phyloP scores from a whole-genome alignment of 2,888 invertebrate genomes.

The Archaeoteleia sp. region DNA sequence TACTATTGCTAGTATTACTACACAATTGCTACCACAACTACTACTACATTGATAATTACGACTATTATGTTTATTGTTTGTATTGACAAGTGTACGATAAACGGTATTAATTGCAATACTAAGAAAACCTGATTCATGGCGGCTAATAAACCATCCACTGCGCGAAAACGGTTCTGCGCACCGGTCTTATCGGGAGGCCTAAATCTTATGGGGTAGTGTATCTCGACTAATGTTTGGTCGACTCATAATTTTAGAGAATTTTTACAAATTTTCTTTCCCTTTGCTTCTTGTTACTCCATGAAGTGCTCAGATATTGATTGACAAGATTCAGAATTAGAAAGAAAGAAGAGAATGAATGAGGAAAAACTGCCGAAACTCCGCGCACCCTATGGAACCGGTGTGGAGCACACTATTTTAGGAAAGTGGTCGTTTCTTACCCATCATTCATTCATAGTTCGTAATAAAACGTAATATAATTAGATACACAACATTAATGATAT shows the following conservation, averaged over 20 bases:
- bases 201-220: slow-evolving; percentile 56
- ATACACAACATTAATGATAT: slow-evolving; percentile 70
- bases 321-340: slow-evolving; percentile 46
- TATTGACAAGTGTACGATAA: slow-evolving; percentile 63
- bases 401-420: slow-evolving; percentile 67
- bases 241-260: slow-evolving; percentile 53
- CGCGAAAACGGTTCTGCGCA: slow-evolving; percentile 67
- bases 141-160: slow-evolving; percentile 72
- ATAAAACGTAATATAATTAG: slow-evolving; percentile 61
- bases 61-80: slow-evolving; percentile 57
- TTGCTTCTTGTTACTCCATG: slow-evolving; percentile 51
- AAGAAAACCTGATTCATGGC: slow-evolving; percentile 70
- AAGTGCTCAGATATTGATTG: slow-evolving; percentile 42
- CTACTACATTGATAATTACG: slow-evolving; percentile 57
- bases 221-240: slow-evolving; percentile 55
- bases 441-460: slow-evolving; percentile 74
- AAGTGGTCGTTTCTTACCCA: slow-evolving; percentile 75
- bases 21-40: slow-evolving; percentile 53
- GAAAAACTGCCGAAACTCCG: slow-evolving; percentile 56
- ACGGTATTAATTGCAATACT: slow-evolving; percentile 67
- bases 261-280: slow-evolving; percentile 51
- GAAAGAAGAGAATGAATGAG: slow-evolving; percentile 50
- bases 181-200: slow-evolving; percentile 65
- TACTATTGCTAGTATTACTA: slow-evolving; percentile 53
- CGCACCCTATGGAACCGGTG: slow-evolving; percentile 63